Conservation (phyloP, 2,888 invertebrate species). For the Acanthoscelides obtectus region DNA sequence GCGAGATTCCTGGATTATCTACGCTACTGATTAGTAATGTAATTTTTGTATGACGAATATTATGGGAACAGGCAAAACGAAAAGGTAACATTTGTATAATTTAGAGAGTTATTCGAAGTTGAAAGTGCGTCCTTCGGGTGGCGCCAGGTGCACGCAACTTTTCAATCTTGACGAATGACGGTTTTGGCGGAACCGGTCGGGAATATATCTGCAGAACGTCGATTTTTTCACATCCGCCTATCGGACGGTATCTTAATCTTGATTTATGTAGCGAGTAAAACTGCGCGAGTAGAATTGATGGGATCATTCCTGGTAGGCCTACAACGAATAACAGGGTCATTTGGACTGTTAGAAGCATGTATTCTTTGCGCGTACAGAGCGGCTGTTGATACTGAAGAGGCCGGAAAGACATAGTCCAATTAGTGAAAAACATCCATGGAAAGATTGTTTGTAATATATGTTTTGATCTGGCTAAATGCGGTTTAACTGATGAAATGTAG, state of each 20-base stretch:
- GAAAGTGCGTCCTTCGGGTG: not conserved
- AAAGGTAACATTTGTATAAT: not conserved
- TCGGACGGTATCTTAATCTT: not conserved
- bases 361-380: too few relatives aligned
- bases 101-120: not conserved
- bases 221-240: not conserved
- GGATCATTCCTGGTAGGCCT: not conserved
- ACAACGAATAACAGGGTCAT: not conserved
- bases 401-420: too few relatives aligned
- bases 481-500: too few relatives aligned
- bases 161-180: not conserved
- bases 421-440: too few relatives aligned
- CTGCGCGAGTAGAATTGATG: not conserved
- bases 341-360: not conserved
- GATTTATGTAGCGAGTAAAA: not conserved
- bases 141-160: not conserved
- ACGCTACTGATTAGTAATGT: not conserved
- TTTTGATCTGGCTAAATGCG: too few relatives aligned
- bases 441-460: too few relatives aligned
- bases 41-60: not conserved
- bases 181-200: not conserved
- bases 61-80: not conserved
- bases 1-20: too few relatives aligned
- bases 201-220: not conserved
- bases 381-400: too few relatives aligned